phyloP scores from a whole-genome alignment of 2,113 vertebrate genomes.

The Ceyx margarethae region DNA sequence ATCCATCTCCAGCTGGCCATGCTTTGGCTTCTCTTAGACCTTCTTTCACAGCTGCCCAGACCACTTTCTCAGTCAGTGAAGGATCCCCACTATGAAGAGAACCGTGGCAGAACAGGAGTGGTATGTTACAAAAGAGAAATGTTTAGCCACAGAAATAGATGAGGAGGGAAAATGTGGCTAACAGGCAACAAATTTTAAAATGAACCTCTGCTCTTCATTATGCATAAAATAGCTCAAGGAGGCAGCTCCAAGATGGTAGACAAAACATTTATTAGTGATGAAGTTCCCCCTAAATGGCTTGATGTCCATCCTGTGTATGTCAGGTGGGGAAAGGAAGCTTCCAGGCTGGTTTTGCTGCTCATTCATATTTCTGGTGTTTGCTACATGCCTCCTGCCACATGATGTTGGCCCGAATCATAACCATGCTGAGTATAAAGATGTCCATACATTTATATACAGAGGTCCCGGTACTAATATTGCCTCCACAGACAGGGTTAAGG shows the following conservation, averaged over 20 bases:
- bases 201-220: constrained; percentile 4
- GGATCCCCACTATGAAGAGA: not conserved
- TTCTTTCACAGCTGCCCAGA: not conserved
- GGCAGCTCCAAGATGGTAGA: constrained; percentile 28
- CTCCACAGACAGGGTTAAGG: not conserved
- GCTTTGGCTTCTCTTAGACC: not conserved
- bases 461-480: not conserved
- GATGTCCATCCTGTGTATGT: not conserved
- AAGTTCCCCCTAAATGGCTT: constrained; percentile 19
- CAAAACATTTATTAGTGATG: constrained; percentile 44
- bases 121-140: not conserved
- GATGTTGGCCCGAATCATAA: constrained; percentile 11
- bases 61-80: not conserved
- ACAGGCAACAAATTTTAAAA: constrained; percentile 18
- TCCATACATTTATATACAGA: not conserved
- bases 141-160: constrained; percentile 20
- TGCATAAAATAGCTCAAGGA: constrained; percentile 11
- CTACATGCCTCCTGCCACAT: not conserved
- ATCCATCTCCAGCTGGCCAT: not conserved
- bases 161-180: not conserved
- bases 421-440: not conserved
- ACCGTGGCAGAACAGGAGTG: not conserved
- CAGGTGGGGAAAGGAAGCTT: not conserved
- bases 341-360: not conserved
- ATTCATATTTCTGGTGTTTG: not conserved